These are phyloP conservation scores for Cyprinus carpio DNA, from an alignment of 2,113 vertebrate genomes.

Conservation along the genomic window DNA sequence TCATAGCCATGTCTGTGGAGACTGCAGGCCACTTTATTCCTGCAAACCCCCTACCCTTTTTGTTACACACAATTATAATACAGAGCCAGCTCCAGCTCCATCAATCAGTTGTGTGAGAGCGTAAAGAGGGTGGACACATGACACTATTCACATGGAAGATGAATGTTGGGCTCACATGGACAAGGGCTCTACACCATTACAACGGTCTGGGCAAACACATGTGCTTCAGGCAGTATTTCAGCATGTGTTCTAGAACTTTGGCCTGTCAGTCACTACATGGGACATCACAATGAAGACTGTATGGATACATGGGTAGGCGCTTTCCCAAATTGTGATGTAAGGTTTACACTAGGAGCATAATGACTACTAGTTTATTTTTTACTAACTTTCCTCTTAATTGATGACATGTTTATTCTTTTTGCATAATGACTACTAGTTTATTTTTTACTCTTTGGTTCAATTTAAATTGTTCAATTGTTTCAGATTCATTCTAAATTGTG, in stretches of 20 bases:
- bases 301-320: too few species aligned
- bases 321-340: neutral
- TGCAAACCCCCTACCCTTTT: neutral
- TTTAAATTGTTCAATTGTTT: too few species aligned
- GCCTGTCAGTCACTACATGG: neutral
- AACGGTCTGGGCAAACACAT: neutral
- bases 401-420: too few species aligned
- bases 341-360: neutral
- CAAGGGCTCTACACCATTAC: neutral
- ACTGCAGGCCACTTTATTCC: neutral
- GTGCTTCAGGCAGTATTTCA: neutral
- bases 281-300: neutral
- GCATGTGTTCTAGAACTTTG: neutral
- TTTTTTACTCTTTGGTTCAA: too few species aligned
- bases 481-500: too few species aligned
- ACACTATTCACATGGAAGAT: constrained; percentile 6
- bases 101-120: neutral
- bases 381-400: neutral
- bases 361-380: neutral
- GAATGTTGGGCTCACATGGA: neutral
- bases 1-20: neutral
- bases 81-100: neutral
- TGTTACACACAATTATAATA: neutral
- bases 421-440: too few species aligned
- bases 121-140: constrained; percentile 8